Conservation (phyloP, 2,888 invertebrate species). For the Ferdinandea cuprea region DNA sequence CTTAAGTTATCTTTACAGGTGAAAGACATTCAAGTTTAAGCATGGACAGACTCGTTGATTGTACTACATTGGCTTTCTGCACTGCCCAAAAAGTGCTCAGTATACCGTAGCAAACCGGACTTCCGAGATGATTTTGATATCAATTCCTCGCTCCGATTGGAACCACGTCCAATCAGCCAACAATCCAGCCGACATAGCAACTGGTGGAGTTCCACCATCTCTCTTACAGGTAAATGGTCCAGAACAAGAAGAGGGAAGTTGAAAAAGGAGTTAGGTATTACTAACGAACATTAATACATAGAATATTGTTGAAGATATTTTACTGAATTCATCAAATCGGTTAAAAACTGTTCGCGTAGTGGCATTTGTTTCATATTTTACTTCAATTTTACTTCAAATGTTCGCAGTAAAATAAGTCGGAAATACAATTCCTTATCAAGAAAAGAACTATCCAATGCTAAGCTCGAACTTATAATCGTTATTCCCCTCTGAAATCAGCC, state of each 20-base stretch:
- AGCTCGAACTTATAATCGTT: not conserved
- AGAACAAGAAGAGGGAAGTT: conserved; percentile 24
- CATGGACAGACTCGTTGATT: not conserved
- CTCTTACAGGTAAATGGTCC: conserved; percentile 41
- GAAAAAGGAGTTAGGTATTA: not conserved
- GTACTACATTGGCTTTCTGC: conserved; percentile 7
- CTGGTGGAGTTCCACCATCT: conserved; percentile 34
- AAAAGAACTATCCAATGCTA: too few species aligned
- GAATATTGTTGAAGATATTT: not conserved
- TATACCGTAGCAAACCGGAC: conserved; percentile 52
- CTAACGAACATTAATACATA: not conserved
- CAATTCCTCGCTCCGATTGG: conserved; percentile 30
- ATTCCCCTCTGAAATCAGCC: not conserved
- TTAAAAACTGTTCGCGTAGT: conserved; percentile 2
- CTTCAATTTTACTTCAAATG: not conserved
- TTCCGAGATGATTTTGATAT: conserved; percentile 60
- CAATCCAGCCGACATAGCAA: conserved; percentile 51
- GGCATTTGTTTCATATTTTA: not conserved
- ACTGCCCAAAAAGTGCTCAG: conserved; percentile 1
- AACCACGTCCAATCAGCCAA: conserved; percentile 54
- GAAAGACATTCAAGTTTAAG: not conserved
- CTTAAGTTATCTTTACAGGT: conserved; percentile 6
- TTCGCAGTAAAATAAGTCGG: not conserved
- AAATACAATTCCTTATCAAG: not conserved
- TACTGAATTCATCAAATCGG: not conserved